phyloP scores from a whole-genome alignment of 1,140 invertebrate species.

The Drosophila tristis region DNA sequence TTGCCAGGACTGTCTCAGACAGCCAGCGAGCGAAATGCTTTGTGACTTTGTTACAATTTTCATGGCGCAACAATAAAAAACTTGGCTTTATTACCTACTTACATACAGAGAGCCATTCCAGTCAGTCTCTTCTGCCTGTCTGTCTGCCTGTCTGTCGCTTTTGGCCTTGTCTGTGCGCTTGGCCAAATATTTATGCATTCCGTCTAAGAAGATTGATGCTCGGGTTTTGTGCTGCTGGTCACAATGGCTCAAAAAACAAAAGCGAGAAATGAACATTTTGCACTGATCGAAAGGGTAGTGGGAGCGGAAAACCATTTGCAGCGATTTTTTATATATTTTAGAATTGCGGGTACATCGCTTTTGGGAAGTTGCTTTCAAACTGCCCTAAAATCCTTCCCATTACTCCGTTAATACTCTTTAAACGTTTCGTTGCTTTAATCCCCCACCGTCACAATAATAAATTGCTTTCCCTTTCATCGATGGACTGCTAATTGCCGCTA shows the following conservation, averaged over 20 bases:
- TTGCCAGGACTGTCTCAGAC: conserved; percentile 44
- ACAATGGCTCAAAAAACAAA: conserved; percentile 38
- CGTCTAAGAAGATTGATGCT: conserved; percentile 71
- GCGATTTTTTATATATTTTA: too few relatives aligned
- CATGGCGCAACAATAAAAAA: conserved; percentile 73
- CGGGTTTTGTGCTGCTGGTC: conserved; percentile 33
- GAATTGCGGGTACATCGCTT: too few relatives aligned
- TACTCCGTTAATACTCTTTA: too few relatives aligned
- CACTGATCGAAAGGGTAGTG: conserved; percentile 47
- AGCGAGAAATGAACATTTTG: conserved; percentile 56
- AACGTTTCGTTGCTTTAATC: background rate
- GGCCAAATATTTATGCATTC: conserved; percentile 75
- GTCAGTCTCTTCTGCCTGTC: background rate
- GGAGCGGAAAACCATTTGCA: background rate
- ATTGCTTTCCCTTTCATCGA: too few relatives aligned
- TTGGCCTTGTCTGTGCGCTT: conserved; percentile 32
- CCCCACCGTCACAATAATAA: too few relatives aligned
- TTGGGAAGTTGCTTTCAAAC: too few relatives aligned
- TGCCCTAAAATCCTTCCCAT: too few relatives aligned
- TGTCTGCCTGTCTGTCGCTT: background rate
- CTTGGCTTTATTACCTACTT: conserved; percentile 76
- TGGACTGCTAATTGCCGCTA: background rate
- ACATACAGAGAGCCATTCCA: conserved; percentile 56
- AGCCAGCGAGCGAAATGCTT: conserved; percentile 55
- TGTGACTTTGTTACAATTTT: conserved; percentile 81